Evolutionary conservation across 2,113 vertebrate genomes (phyloP), one percentile per base, ranked within the genome.

Genomic region (Eurystomus gularis): DNA sequence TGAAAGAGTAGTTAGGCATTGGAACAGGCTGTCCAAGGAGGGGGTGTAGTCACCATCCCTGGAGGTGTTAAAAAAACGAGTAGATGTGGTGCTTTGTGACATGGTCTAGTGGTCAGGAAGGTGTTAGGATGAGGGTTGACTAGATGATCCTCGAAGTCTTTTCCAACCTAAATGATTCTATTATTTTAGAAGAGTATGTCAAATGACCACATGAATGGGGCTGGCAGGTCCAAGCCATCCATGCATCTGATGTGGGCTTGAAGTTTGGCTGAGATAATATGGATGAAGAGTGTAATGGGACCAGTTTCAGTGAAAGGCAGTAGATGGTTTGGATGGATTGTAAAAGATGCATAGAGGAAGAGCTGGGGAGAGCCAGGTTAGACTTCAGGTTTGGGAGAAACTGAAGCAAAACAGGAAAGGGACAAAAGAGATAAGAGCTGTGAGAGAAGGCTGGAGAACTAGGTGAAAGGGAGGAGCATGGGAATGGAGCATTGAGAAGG

Each of bases 191-290:
- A 52, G 37, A 33, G 5, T 10, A 31, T 39, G 13, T 26, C 25
- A 37, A 57, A 33, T 29, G 48, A 39, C 33, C 14, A 9, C 14
- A 20, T 7, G 24, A 31, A 60, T 62, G 17, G 23, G 10, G n/a
- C 44, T 70, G 57, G 62, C 49, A 76, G 51, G 37, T 79, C 33
- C 28, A 40, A 19, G 44, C 18, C 51, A 54, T 39, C 35, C 23
- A 3, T 29, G 12, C 44, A 28, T 29, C 17, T 31, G 80, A 2
- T 0, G 0, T 26, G 12, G 31, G 5, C 39, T 54, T 39, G 51
- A 66, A 62, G 20, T 35, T 77, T 24, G 17, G 20, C 19, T 82
- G 40, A 40, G 40, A 42, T 46, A 35, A 79, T 33, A 7, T 12
- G 37, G 64, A 5, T 57, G 9, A 24, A 49, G 16, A 13, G 7